phyloP scores from a whole-genome alignment of 2,888 invertebrate genomes.

The Syrista parreyssii region DNA sequence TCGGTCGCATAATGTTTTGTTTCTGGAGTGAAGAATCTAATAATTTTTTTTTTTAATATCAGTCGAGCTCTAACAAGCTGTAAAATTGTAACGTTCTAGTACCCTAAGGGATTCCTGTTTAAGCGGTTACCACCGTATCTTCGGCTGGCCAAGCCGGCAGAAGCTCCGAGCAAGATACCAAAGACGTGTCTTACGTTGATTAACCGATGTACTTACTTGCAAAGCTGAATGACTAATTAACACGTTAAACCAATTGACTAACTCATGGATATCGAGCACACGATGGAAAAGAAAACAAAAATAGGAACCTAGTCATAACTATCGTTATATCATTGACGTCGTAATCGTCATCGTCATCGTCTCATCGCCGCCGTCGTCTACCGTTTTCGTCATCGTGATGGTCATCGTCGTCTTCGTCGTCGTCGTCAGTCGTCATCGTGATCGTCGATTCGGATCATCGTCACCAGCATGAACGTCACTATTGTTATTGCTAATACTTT shows the following conservation, averaged over 20 bases:
- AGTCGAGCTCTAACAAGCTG: neutral
- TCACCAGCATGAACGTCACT: conserved; percentile 18
- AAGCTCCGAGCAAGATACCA: conserved; percentile 55
- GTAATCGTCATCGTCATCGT: conserved; percentile 10
- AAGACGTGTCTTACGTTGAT: conserved; percentile 57
- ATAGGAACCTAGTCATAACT: conserved; percentile 56
- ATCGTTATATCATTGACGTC: conserved; percentile 19
- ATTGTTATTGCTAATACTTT: conserved; percentile 19
- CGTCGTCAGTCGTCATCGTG: conserved; percentile 1
- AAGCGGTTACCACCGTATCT: neutral
- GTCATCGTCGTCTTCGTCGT: conserved; percentile 3
- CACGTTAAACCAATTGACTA: conserved; percentile 42
- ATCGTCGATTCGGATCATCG: neutral
- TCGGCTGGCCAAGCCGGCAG: neutral
- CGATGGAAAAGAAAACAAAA: conserved; percentile 20
- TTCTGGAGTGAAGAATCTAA: neutral
- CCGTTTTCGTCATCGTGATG: conserved; percentile 6
- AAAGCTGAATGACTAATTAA: conserved; percentile 47
- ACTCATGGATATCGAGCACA: conserved; percentile 39
- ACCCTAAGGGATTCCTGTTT: neutral
- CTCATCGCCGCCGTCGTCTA: conserved; percentile 11
- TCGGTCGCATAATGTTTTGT: neutral
- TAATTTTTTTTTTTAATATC: neutral
- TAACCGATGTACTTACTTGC: conserved; percentile 58
- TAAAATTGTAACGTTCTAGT: neutral